These are phyloP conservation scores for Natrix natrix DNA, from an alignment of 2,797 vertebrate genomes.

Conservation along the genomic window DNA sequence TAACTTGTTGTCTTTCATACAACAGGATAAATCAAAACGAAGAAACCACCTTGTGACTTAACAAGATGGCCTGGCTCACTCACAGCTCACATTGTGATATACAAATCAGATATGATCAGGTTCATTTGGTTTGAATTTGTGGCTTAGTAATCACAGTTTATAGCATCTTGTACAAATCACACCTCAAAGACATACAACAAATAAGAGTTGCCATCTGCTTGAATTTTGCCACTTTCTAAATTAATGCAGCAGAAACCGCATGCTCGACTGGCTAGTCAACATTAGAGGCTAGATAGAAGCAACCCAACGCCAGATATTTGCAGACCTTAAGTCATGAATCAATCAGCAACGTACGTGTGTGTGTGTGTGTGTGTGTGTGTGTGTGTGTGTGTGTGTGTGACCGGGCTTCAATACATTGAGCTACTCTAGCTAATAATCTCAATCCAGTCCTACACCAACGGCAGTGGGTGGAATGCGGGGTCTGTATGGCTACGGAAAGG, in stretches of 20 bases:
- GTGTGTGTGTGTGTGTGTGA: background rate
- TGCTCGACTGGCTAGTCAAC: background rate
- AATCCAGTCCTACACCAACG: background rate
- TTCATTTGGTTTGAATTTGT: background rate
- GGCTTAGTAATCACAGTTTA: background rate
- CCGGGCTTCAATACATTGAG: background rate
- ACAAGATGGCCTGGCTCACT: background rate
- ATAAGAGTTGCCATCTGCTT: background rate
- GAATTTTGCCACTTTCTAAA: background rate
- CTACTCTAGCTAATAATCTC: background rate
- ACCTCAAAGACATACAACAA: background rate
- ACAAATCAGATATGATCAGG: background rate
- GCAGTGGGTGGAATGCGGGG: background rate
- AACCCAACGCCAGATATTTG: background rate
- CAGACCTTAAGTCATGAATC: background rate
- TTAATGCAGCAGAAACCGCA: background rate
- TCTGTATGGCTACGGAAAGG: background rate
- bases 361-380: background rate
- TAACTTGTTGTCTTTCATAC: background rate
- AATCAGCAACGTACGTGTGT: background rate
- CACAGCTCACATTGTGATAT: background rate
- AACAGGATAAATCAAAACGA: background rate
- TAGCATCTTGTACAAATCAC: background rate
- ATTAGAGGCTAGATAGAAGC: background rate
- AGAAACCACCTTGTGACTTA: background rate